Evolutionary conservation across 35 echinoderm and acorn worm genomes (phyloP), one percentile per base, ranked within the genome.

Genomic region (Diadema setosum): DNA sequence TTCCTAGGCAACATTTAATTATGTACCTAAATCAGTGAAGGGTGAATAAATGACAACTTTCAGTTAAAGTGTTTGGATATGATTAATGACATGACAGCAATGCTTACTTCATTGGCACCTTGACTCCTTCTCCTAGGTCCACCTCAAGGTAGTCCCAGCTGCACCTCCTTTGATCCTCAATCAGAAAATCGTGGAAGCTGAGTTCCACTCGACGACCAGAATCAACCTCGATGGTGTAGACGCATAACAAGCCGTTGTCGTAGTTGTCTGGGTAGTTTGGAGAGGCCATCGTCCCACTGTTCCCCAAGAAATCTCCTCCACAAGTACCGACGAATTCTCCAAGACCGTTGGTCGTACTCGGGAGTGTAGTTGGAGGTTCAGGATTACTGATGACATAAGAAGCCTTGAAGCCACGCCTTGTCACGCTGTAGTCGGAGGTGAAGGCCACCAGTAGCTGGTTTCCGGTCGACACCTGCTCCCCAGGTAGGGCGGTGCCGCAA

Each of bases 371-470:
- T 18, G 4, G 26, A 33, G 30, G 9, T 5, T 25, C 20, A 17
- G 25, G 17, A 9, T 15, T 75, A 12, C 41, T 4, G 42, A 87
- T 87, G 42, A 75, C 65, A 65, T 87, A 87, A 18, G 43, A 29
- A 57, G 85, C 85, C 33, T 17, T 43, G 63, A 87, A 87, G 5
- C 85, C 85, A 32, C 45, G 84, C 41, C 58, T 15, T 21, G 56
- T 65, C 36, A 65, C 26, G 56, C 56, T 86, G 39, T 46, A 67
- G 35, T 86, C 84, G 39, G 84, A 65, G 60, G 29, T 67, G 84
- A 86, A 70, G 26, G 35, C 15, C 27, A 86, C 60, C 60, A 86
- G 17, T 61, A 86, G 43, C 60, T 70, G 59, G 84, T 86, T 86
- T 27, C 84, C 39, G 8, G 33, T 42, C 11, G 84, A 86, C 24